phyloP scores from a whole-genome alignment of 2,113 vertebrate species.

The Lepisosteus oculatus region DNA sequence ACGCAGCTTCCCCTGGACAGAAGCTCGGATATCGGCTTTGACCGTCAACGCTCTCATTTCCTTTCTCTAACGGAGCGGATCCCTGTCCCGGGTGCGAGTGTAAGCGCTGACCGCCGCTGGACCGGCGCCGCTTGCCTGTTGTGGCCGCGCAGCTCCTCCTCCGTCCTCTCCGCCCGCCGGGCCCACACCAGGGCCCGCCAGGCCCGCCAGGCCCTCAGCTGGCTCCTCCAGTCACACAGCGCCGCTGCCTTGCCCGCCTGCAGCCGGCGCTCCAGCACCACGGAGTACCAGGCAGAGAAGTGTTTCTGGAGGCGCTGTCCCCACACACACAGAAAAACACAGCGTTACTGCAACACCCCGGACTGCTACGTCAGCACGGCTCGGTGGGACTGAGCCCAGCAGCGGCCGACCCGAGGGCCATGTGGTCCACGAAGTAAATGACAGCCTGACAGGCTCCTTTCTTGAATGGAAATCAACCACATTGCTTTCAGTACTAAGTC shows the following conservation, averaged over 20 bases:
- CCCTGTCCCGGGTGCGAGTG: background rate
- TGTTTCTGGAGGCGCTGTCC: slow-evolving; percentile 78
- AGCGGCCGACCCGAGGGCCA: too few relatives aligned
- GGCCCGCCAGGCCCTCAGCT: slow-evolving; percentile 72
- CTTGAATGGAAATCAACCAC: too few relatives aligned
- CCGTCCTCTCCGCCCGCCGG: slow-evolving; percentile 56
- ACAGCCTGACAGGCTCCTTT: too few relatives aligned
- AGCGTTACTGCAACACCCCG: background rate
- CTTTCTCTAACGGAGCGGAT: too few relatives aligned
- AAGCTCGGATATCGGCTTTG: slow-evolving; percentile 14
- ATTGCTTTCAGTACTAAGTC: too few relatives aligned
- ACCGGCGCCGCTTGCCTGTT: slow-evolving; percentile 69
- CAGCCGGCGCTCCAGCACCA: slow-evolving; percentile 73
- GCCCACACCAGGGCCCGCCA: slow-evolving; percentile 79
- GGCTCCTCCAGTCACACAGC: slow-evolving; percentile 82
- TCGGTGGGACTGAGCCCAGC: too few relatives aligned
- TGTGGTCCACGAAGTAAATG: too few relatives aligned
- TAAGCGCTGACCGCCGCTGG: background rate
- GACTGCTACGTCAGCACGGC: too few relatives aligned
- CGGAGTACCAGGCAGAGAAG: slow-evolving; percentile 85
- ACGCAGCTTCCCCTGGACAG: too few relatives aligned
- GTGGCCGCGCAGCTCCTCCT: slow-evolving; percentile 72
- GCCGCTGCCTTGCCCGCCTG: slow-evolving; percentile 78
- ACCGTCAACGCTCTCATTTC: background rate
- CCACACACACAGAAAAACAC: slow-evolving; percentile 11